These are phyloP conservation scores for Elaphurus davidianus DNA, from an alignment of 2,113 vertebrate species.

Conservation along the genomic window DNA sequence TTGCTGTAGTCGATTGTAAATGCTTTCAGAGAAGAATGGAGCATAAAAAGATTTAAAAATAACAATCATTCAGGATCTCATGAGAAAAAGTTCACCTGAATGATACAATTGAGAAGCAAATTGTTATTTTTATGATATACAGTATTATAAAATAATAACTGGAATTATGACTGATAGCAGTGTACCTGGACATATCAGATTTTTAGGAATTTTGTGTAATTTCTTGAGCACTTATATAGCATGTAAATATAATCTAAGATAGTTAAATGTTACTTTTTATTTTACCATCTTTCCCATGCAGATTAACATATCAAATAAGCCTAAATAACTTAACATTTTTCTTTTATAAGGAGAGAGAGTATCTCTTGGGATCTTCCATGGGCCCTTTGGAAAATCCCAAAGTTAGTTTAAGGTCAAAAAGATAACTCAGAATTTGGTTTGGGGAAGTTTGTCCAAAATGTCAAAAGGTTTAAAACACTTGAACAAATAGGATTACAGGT, in stretches of 20 bases:
- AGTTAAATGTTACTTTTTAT: not conserved
- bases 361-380: not conserved
- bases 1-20: not conserved
- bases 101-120: not conserved
- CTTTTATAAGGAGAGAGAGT: not conserved
- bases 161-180: not conserved
- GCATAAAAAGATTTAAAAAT: not conserved
- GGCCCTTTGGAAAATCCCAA: not conserved
- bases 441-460: not conserved
- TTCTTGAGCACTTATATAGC: not conserved
- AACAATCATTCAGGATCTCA: not conserved
- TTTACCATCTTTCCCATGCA: not conserved
- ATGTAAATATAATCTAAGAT: not conserved
- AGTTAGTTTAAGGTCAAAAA: not conserved
- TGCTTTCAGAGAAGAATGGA: not conserved
- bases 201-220: not conserved
- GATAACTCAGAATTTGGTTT: not conserved
- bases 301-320: not conserved
- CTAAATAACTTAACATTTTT: not conserved
- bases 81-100: not conserved
- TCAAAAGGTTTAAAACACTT: not conserved
- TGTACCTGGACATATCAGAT: not conserved
- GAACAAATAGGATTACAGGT: not conserved
- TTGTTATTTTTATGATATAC: not conserved
- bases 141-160: not conserved